These are phyloP conservation scores for Andrena bucephala DNA, from an alignment of 2,888 invertebrate species.

Conservation along the genomic window DNA sequence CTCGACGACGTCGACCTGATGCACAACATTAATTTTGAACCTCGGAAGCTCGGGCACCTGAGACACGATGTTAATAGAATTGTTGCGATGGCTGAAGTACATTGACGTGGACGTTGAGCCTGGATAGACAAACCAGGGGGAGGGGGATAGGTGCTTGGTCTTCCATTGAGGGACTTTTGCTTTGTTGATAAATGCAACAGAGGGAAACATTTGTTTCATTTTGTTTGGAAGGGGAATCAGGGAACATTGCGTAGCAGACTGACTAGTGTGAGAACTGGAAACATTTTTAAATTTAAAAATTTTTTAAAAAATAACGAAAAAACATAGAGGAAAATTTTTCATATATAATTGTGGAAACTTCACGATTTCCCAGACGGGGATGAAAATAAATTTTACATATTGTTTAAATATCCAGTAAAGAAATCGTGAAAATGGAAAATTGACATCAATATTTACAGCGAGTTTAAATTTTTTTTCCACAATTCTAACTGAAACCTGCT, in stretches of 20 bases:
- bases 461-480: too few relatives aligned
- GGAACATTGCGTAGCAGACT: background rate
- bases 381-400: too few relatives aligned
- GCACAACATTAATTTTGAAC: conserved; percentile 57
- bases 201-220: background rate
- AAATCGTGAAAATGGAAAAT: too few relatives aligned
- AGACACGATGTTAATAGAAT: conserved; percentile 63
- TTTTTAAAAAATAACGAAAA: background rate
- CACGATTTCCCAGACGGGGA: too few relatives aligned
- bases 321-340: too few relatives aligned
- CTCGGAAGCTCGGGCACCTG: conserved; percentile 61
- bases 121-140: background rate
- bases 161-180: conserved; percentile 16
- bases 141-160: background rate
- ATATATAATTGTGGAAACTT: too few relatives aligned
- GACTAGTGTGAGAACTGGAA: background rate
- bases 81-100: conserved; percentile 56
- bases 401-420: too few relatives aligned
- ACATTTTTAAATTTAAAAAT: background rate
- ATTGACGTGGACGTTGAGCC: conserved; percentile 28
- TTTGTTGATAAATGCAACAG: conserved; percentile 1
- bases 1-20: conserved; percentile 50
- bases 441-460: too few relatives aligned
- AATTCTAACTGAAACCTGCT: too few relatives aligned
- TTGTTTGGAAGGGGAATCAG: too few relatives aligned